phyloP scores from a whole-genome alignment of 2,113 vertebrate genomes.

The Mirza zaza region DNA sequence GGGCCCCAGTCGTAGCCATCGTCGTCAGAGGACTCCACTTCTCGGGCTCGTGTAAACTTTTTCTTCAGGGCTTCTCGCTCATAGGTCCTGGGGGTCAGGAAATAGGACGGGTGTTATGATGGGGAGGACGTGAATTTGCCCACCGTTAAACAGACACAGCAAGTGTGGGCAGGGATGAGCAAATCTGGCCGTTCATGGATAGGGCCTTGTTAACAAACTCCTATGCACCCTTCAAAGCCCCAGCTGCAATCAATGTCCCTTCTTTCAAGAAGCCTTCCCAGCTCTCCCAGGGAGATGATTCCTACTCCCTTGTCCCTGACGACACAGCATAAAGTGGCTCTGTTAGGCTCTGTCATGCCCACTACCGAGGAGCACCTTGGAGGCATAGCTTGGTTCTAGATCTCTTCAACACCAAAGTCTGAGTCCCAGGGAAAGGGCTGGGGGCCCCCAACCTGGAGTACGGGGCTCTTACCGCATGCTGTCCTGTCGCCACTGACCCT shows the following conservation, averaged over 20 bases:
- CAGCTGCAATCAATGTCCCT: neutral
- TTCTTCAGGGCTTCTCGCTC: conserved; percentile 89
- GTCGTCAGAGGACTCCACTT: conserved; percentile 87
- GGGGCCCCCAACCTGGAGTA: conserved; percentile 67
- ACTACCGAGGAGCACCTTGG: neutral
- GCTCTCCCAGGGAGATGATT: neutral
- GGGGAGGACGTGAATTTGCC: neutral
- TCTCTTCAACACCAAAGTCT: neutral
- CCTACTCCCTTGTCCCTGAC: neutral
- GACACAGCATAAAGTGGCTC: neutral
- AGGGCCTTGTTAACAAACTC: neutral
- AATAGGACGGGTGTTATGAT: no score
- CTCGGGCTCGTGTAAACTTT: conserved; percentile 90
- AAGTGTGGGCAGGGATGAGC: neutral
- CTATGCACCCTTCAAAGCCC: neutral
- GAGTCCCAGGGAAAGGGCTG: neutral
- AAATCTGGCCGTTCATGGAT: no score
- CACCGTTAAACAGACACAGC: no score
- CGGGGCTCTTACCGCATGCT: conserved; percentile 73
- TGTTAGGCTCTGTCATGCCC: neutral
- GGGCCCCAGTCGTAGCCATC: conserved; percentile 92
- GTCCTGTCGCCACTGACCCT: conserved; percentile 42
- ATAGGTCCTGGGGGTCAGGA: conserved; percentile 80
- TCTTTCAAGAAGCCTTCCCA: neutral
- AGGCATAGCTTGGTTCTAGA: no score